Conservation (phyloP, 2,888 invertebrate genomes). For the Lymantria dispar region DNA sequence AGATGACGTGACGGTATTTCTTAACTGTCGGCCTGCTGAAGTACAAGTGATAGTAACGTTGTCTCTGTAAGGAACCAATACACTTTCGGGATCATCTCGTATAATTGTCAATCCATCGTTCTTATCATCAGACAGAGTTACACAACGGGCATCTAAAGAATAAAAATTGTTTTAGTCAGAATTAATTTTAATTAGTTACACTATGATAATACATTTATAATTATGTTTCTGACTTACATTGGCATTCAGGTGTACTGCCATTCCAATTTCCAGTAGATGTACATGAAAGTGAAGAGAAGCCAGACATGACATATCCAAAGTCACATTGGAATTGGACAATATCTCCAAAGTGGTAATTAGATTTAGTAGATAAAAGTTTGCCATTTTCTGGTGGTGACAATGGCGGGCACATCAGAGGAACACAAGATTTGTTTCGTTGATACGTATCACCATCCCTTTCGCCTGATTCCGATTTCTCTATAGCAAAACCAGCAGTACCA, state of each 20-base stretch:
- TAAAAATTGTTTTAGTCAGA: background rate
- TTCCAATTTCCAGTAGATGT: conserved; percentile 96
- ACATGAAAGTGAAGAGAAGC: conserved; percentile 92
- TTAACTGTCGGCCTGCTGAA: conserved; percentile 88
- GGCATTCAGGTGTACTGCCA: conserved; percentile 95
- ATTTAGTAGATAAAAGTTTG: conserved; percentile 90
- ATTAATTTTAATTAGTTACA: background rate
- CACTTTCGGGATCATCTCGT: conserved; percentile 90
- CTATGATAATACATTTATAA: background rate
- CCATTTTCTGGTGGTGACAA: conserved; percentile 92
- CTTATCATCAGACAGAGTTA: conserved; percentile 94
- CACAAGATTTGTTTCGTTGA: conserved; percentile 96
- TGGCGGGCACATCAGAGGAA: conserved; percentile 94
- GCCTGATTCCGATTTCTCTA: conserved; percentile 93
- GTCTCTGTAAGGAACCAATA: conserved; percentile 93
- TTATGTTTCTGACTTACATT: conserved; percentile 85
- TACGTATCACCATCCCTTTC: conserved; percentile 93
- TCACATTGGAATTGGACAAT: conserved; percentile 95
- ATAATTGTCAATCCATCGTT: conserved; percentile 91
- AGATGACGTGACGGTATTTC: conserved; percentile 90
- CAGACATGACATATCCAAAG: conserved; percentile 96
- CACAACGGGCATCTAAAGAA: conserved; percentile 91
- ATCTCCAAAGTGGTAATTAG: conserved; percentile 94
- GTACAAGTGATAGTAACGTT: conserved; percentile 94
- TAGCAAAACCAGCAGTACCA: conserved; percentile 93